Evolutionary conservation across 2,797 vertebrate species (phyloP), one percentile per base, ranked within the genome.

Genomic region (Mus caroli): DNA sequence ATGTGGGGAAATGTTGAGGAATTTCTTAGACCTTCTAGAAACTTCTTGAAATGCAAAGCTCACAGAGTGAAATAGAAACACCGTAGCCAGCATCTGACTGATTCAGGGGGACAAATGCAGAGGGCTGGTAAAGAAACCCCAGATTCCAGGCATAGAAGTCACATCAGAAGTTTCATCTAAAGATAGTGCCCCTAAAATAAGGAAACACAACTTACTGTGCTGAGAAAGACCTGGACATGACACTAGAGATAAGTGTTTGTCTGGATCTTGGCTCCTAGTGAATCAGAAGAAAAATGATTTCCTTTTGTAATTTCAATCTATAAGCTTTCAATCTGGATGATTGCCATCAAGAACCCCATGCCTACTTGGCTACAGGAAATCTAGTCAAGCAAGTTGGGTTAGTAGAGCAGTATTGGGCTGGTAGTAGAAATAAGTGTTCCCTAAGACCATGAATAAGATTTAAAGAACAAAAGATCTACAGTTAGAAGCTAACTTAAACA

Each of bases 1-100:
- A 64, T 17, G 31, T 64, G 3, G 19, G 50, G 73, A 43, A 85
- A 77, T 73, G 79, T 20, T 71, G 56, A 71, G 50, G 5, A 80
- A 60, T 78, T 93, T 92, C 40, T 92, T 40, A 54, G 40, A 11
- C 60, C 71, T 92, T 91, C 37, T 37, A 85, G 90, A 91, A 91
- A 58, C 24, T 28, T 75, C 11, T 6, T 40, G 22, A 40, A 85
- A 88, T 37, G 34, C 52, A 73, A 56, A 85, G 34, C 11, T 22
- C n/a, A 56, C 90, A 88, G 62, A 56, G 37, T 71, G 56, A 56
- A 5, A 10, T 3, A 46, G 12, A 15, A 37, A 6, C 3, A 40
- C 14, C 40, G 2, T 20, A 76, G 26, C 10, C 3, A 14, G 9
- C 8, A 6, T 37, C 86, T 67, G 31, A 9, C 14, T 28, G 64